Percentiles rank a stretch among this genome's conserved stretches.
phyloP scores from a whole-genome alignment of 2,113 vertebrate species.

The Hippoglossus stenolepis region DNA sequence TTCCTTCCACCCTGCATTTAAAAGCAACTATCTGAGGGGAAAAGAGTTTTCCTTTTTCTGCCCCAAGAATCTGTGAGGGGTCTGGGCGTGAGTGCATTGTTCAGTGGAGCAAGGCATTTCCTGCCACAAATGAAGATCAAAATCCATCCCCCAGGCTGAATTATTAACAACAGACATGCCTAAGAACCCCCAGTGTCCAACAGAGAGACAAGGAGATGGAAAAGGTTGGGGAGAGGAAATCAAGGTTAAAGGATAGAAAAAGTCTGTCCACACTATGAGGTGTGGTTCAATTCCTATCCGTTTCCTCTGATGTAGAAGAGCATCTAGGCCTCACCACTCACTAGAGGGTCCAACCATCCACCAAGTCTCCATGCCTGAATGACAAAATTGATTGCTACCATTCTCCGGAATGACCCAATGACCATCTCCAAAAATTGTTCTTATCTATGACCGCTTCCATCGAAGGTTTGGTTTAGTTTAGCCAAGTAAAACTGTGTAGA shows the following conservation, averaged over 20 bases:
- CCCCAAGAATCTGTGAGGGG: conserved; percentile 44
- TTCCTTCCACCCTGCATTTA: conserved; percentile 37
- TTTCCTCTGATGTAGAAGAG: too few relatives aligned
- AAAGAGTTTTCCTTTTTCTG: conserved; percentile 51
- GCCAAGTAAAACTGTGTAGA: too few relatives aligned
- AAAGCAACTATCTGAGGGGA: conserved; percentile 43
- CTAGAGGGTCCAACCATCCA: too few relatives aligned
- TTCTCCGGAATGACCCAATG: too few relatives aligned
- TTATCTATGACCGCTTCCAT: too few relatives aligned
- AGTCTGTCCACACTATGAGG: too few relatives aligned
- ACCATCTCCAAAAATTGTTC: too few relatives aligned
- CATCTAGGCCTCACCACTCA: too few relatives aligned
- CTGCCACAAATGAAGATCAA: conserved; percentile 71
- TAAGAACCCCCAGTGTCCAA: conserved; percentile 45
- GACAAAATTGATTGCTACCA: too few relatives aligned
- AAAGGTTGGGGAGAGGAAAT: conserved; percentile 15
- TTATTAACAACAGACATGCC: conserved; percentile 72
- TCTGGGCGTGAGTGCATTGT: conserved; percentile 64
- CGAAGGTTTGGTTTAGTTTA: too few relatives aligned
- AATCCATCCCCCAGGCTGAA: conserved; percentile 72
- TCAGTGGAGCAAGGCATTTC: conserved; percentile 70
- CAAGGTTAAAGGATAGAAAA: conserved; percentile 14
- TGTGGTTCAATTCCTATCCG: not conserved
- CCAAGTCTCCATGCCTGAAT: too few relatives aligned
- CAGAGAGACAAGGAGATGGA: conserved; percentile 19